phyloP scores from a whole-genome alignment of 1,140 invertebrate species.

The Chionoecetes opilio region DNA sequence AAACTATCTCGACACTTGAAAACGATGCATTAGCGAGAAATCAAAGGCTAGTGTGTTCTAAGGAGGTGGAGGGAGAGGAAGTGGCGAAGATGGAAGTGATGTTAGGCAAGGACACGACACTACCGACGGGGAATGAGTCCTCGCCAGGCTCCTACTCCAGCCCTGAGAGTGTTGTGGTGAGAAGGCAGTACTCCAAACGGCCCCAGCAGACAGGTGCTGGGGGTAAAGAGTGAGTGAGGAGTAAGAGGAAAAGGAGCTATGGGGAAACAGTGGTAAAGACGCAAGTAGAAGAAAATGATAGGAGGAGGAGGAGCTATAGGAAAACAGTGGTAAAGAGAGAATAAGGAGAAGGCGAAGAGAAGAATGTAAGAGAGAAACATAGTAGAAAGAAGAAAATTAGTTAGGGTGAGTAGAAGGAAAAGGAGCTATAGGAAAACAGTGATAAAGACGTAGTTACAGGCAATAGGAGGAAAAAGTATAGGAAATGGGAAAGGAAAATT shows the following conservation, averaged over 20 bases:
- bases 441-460: too few relatives aligned
- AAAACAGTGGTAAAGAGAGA: too few relatives aligned
- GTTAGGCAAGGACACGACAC: neutral
- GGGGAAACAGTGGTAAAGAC: too few relatives aligned
- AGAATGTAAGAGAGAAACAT: neutral
- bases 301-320: too few relatives aligned
- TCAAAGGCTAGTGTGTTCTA: too few relatives aligned
- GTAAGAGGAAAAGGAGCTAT: too few relatives aligned
- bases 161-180: neutral
- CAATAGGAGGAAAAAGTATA: neutral
- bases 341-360: neutral
- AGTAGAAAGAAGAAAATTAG: neutral
- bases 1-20: neutral
- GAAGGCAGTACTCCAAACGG: neutral
- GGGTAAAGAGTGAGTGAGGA: too few relatives aligned
- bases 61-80: neutral
- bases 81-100: neutral
- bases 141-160: neutral
- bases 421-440: too few relatives aligned
- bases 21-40: too few relatives aligned
- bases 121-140: neutral
- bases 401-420: too few relatives aligned
- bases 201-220: neutral
- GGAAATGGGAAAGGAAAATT: neutral
- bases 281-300: too few relatives aligned